Evolutionary conservation across 2,797 vertebrate species (phyloP), one percentile per base, ranked within the genome.

Genomic region (Pangasius krempfi): DNA sequence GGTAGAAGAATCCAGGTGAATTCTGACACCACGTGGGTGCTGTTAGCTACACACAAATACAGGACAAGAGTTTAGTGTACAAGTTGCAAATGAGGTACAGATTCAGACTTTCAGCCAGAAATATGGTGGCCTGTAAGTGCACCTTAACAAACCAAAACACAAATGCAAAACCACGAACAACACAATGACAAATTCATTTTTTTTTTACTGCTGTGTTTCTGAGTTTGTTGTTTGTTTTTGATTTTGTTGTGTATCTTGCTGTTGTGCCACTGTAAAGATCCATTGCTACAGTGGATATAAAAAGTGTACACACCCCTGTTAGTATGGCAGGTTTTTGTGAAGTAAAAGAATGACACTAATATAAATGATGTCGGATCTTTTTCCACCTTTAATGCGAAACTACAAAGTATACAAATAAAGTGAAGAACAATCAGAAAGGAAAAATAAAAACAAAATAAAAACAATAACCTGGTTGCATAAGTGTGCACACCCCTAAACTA

Each of bases 1-100:
- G 92, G 81, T 92, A 92, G 18, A 91, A 56, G 85, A 91, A 90
- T 58, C 90, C 86, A 33, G 86, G 86, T 50, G 89, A 37, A 18
- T 89, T 90, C 22, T 20, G 84, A 83, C 87, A 80, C 1, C 25
- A 6, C 4, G 56, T 75, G 25, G 86, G 84, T n/a, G 89, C 75
- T 27, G 60, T 78, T 66, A 91, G 86, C 92, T 91, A 78, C 3
- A 86, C 40, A 79, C 2, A 86, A 27, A 88, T n/a, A 68, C 62
- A 79, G 50, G 2, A 56, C 22, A 78, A 82, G 37, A 20, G 1
- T 50, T 78, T 50, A 84, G 27, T 47, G 3, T 12, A 56, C n/a
- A 62, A 58, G 7, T 33, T 52, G 33, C 14, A 86, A 58, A 66
- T 33, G 13, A 9, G 25, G 33, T 50, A 33, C 18, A 56, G 1